These are phyloP conservation scores for Oceanites oceanicus DNA, from an alignment of 2,113 vertebrate species.

Conservation along the genomic window DNA sequence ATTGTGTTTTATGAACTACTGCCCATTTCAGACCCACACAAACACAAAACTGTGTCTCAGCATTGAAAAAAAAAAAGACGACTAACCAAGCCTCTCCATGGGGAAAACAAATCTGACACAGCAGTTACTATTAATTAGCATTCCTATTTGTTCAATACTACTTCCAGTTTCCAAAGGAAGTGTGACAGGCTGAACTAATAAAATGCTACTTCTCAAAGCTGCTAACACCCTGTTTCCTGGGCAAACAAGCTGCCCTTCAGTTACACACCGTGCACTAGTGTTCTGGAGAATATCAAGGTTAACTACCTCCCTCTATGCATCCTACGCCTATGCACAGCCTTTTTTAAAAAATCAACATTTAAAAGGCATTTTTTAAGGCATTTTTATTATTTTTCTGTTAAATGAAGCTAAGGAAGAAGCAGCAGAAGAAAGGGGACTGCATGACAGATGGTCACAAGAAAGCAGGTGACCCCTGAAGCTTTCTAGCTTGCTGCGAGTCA, in stretches of 20 bases:
- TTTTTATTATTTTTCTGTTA: not conserved
- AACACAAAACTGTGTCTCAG: not conserved
- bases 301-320: not conserved
- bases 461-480: slow-evolving; percentile 53
- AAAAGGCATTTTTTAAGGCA: not conserved
- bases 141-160: slow-evolving; percentile 27
- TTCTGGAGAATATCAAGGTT: not conserved
- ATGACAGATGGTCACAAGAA: slow-evolving; percentile 52
- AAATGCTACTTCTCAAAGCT: slow-evolving; percentile 13
- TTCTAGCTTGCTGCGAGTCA: slow-evolving; percentile 34
- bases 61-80: not conserved
- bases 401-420: not conserved
- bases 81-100: not conserved
- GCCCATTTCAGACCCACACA: not conserved
- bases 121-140: slow-evolving; percentile 16
- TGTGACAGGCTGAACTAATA: slow-evolving; percentile 3
- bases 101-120: slow-evolving; percentile 33
- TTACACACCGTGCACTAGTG: not conserved
- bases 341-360: not conserved
- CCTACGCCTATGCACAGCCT: not conserved
- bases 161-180: slow-evolving; percentile 36
- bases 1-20: not conserved
- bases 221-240: not conserved
- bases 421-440: not conserved
- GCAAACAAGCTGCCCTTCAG: not conserved